Percentiles rank a stretch among this genome's conserved stretches.
Evolutionary conservation across 2,888 invertebrate genomes (phyloP).

Genomic region (Trisateles emortualis): DNA sequence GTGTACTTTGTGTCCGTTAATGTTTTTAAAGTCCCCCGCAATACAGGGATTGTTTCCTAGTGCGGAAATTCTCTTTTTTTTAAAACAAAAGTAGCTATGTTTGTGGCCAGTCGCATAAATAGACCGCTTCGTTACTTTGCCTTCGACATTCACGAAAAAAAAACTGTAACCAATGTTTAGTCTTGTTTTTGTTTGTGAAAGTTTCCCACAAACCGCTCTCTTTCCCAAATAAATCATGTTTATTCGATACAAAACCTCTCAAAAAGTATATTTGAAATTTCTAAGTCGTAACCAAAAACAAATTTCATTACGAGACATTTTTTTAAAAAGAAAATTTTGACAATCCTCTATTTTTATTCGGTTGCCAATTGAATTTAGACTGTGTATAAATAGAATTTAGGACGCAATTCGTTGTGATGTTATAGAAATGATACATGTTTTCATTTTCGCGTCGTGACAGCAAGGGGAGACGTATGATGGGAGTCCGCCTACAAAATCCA

Average conservation of each 20-base stretch:
- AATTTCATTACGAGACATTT: slow-evolving; percentile 61
- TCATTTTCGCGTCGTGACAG: slow-evolving; percentile 83
- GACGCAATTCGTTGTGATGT: slow-evolving; percentile 47
- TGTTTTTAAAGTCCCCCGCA: too few relatives aligned
- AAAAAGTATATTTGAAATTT: slow-evolving; percentile 43
- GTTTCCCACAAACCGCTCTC: not conserved
- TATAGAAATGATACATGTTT: slow-evolving; percentile 77
- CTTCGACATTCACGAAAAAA: too few relatives aligned
- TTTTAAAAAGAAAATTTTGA: slow-evolving; percentile 54
- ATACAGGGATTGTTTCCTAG: too few relatives aligned
- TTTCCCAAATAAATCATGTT: slow-evolving; percentile 30
- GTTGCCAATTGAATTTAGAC: slow-evolving; percentile 38
- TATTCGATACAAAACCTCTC: slow-evolving; percentile 35
- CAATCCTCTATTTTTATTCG: slow-evolving; percentile 49
- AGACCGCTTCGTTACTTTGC: too few relatives aligned
- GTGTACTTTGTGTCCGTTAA: too few relatives aligned
- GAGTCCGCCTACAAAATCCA: slow-evolving; percentile 81
- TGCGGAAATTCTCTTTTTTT: too few relatives aligned
- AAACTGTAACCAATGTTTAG: not conserved
- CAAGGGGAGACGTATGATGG: slow-evolving; percentile 78
- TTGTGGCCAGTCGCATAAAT: too few relatives aligned
- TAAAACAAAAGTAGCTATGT: too few relatives aligned
- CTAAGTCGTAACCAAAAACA: slow-evolving; percentile 56
- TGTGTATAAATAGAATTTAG: slow-evolving; percentile 46
- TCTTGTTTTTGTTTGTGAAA: slow-evolving; percentile 1